Evolutionary conservation across 1,140 invertebrate genomes (phyloP).

Genomic region (Ceratitis capitata): DNA sequence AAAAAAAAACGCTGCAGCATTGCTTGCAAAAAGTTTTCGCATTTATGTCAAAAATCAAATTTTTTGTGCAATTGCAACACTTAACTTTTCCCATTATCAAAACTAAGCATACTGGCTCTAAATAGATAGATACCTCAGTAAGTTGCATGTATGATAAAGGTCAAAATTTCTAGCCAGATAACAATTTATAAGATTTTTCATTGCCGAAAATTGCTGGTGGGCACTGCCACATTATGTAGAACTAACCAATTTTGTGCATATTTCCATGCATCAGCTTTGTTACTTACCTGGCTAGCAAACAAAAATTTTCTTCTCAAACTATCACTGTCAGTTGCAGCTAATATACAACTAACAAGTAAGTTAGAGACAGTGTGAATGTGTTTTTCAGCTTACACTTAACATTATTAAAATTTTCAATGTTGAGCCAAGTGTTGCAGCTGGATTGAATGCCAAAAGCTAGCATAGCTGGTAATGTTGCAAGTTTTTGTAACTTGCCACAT

Average conservation of each 20-base stretch:
- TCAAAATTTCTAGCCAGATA: not conserved
- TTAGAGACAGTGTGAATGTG: not conserved
- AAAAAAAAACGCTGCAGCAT: no score
- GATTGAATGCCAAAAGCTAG: not conserved
- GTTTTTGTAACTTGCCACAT: not conserved
- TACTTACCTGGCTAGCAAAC: not conserved
- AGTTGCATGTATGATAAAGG: not conserved
- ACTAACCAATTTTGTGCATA: not conserved
- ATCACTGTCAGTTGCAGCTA: slow-evolving; percentile 3
- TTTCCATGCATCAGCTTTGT: not conserved
- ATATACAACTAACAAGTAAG: not conserved
- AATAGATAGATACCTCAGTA: not conserved
- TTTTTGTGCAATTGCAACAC: not conserved
- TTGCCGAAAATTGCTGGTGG: not conserved
- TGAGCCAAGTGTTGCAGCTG: not conserved
- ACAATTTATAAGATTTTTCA: not conserved
- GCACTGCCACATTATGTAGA: not conserved
- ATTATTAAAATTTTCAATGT: not conserved
- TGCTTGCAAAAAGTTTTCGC: not conserved
- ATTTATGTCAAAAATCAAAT: not conserved
- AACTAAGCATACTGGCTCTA: not conserved
- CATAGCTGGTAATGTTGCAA: not conserved
- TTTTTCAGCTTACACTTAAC: not conserved
- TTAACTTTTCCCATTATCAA: not conserved
- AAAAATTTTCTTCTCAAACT: not conserved